These are phyloP conservation scores for Lacanobia oleracea DNA, from an alignment of 2,888 invertebrate species.

Conservation along the genomic window DNA sequence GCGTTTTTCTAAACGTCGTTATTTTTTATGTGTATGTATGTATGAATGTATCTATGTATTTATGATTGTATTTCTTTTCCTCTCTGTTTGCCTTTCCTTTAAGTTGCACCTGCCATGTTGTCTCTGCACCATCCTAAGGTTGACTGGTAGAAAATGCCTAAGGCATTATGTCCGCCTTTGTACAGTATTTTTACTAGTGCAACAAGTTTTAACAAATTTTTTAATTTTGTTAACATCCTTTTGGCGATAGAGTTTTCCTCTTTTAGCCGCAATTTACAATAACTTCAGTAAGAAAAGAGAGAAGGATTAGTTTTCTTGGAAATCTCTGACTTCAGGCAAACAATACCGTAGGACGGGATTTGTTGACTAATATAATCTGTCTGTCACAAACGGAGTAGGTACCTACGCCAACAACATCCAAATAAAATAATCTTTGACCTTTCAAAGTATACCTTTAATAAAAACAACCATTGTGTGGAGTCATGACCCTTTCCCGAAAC, in stretches of 20 bases:
- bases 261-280: not conserved
- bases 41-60: no score
- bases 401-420: not conserved
- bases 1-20: no score
- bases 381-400: constrained; percentile 4
- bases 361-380: constrained; percentile 14
- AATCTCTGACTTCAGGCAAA: not conserved
- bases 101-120: no score
- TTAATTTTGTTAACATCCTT: not conserved
- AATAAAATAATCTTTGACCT: constrained; percentile 23
- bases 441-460: constrained; percentile 10
- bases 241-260: not conserved
- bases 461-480: constrained; percentile 24
- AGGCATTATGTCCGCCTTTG: no score
- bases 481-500: constrained; percentile 16
- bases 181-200: no score
- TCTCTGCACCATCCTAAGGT: no score
- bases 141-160: no score
- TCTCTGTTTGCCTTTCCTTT: no score
- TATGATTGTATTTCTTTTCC: no score
- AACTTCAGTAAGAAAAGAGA: not conserved
- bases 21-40: no score
- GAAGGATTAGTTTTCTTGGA: not conserved
- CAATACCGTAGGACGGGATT: not conserved
- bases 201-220: no score